Evolutionary conservation across 2,888 invertebrate species (phyloP).

Genomic region (Macaria notata): DNA sequence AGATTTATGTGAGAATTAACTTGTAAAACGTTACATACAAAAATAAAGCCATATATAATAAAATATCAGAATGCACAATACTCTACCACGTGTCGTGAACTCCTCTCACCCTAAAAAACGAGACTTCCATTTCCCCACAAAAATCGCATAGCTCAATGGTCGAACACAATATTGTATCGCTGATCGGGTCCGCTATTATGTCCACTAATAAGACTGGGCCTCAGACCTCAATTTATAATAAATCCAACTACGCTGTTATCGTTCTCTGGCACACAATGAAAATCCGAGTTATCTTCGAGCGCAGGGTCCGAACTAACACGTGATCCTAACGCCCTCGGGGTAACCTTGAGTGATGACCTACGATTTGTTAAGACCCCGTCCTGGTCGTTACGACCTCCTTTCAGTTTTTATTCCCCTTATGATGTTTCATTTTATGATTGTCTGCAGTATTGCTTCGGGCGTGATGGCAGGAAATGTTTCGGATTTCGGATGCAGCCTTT

Average conservation of each 20-base stretch:
- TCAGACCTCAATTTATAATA: conserved; percentile 67
- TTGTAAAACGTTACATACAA: no score
- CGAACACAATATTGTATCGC: conserved; percentile 49
- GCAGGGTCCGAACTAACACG: conserved; percentile 47
- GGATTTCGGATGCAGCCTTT: conserved; percentile 38
- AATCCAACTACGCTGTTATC: conserved; percentile 68
- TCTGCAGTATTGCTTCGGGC: conserved; percentile 63
- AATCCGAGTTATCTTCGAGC: conserved; percentile 66
- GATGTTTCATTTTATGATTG: conserved; percentile 80
- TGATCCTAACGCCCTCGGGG: conserved; percentile 57
- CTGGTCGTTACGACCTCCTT: conserved; percentile 72
- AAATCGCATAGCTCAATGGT: conserved; percentile 29
- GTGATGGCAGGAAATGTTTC: conserved; percentile 57
- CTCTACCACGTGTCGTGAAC: no score
- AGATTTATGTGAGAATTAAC: no score
- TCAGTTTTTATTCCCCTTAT: conserved; percentile 77
- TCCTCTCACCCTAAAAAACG: no score
- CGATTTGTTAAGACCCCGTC: conserved; percentile 76
- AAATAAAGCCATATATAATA: no score
- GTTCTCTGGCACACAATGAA: conserved; percentile 66
- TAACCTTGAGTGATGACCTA: conserved; percentile 76
- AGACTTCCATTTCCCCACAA: conserved; percentile 14
- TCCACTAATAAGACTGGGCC: conserved; percentile 56
- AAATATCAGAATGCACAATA: no score
- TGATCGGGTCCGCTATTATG: conserved; percentile 46